phyloP scores from a whole-genome alignment of 2,113 vertebrate species.

The Pseudorectes ferrugineus region DNA sequence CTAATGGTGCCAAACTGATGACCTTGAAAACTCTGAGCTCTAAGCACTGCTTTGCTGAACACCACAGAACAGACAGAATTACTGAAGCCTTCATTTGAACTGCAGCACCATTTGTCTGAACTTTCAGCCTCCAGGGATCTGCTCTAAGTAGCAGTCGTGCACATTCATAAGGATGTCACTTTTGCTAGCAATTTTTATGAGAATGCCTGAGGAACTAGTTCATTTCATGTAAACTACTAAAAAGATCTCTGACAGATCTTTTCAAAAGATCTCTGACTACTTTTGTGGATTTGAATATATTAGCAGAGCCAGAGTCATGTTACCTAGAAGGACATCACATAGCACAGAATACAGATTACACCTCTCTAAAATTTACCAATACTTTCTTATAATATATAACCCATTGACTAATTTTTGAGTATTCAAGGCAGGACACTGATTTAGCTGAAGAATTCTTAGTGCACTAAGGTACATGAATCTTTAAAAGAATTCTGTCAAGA shows the following conservation, averaged over 20 bases:
- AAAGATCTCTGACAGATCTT: neutral
- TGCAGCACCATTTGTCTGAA: neutral
- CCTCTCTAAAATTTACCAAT: neutral
- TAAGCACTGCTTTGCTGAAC: neutral
- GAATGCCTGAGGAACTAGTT: neutral
- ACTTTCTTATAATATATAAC: neutral
- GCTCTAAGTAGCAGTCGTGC: neutral
- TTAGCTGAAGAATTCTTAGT: neutral
- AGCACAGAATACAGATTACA: neutral
- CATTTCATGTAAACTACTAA: neutral
- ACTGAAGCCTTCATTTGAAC: neutral
- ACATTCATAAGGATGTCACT: neutral
- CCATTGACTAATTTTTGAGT: neutral
- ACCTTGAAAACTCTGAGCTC: neutral
- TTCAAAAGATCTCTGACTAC: neutral
- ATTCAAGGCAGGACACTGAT: neutral
- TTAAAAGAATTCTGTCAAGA: conserved; percentile 22
- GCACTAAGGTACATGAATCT: neutral
- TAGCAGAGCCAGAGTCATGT: neutral
- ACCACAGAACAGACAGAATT: neutral
- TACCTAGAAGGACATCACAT: neutral
- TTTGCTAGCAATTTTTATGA: neutral
- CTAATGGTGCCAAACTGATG: neutral
- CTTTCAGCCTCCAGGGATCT: neutral
- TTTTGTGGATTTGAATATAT: neutral